Percentiles rank a stretch among this genome's conserved stretches.
Conservation (phyloP, 1,140 invertebrate species). For the Drosophila ohnishii region DNA sequence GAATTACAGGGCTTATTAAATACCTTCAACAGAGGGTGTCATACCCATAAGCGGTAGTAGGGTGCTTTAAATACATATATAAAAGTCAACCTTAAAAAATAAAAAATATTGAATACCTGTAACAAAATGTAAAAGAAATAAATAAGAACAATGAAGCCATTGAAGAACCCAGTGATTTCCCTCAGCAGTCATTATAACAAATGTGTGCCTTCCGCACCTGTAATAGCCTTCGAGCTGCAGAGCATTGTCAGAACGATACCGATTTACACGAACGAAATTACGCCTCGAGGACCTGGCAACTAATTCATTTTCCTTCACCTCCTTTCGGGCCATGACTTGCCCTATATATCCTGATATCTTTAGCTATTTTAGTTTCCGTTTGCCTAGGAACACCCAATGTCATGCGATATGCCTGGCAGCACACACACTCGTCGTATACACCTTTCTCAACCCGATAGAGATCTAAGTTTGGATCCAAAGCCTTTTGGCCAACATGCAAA, state of each 20-base stretch:
- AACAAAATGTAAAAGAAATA: too few species aligned
- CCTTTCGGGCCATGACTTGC: constrained; percentile 21
- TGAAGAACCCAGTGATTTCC: background rate
- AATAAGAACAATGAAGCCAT: background rate
- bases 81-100: too few species aligned
- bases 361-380: constrained; percentile 57
- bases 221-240: constrained; percentile 5
- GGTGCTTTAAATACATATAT: too few species aligned
- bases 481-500: constrained; percentile 60
- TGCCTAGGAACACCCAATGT: constrained; percentile 41
- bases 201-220: background rate
- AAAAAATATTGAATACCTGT: too few species aligned
- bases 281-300: constrained; percentile 13
- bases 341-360: constrained; percentile 47
- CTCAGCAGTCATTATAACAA: background rate
- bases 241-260: constrained; percentile 12
- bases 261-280: constrained; percentile 34
- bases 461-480: constrained; percentile 68
- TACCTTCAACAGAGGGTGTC: background rate
- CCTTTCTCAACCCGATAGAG: constrained; percentile 40
- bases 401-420: constrained; percentile 40
- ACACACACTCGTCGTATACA: constrained; percentile 16
- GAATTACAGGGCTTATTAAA: background rate
- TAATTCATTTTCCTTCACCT: constrained; percentile 31
- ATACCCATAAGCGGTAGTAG: background rate